phyloP scores from a whole-genome alignment of 2,113 vertebrate species.

The Ovis aries region DNA sequence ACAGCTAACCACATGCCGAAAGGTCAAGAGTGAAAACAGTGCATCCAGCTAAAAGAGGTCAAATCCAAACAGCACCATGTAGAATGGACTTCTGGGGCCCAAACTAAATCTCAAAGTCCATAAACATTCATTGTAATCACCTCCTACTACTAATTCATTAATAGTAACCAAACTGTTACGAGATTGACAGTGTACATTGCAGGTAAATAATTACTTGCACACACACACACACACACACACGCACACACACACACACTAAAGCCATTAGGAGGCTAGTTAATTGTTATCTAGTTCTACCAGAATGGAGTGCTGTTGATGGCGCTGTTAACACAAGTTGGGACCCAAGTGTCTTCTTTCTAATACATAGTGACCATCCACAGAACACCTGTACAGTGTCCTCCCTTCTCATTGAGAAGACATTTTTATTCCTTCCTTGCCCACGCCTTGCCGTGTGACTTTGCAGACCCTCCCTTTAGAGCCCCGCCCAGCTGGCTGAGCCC shows the following conservation, averaged over 20 bases:
- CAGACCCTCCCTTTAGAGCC: not conserved
- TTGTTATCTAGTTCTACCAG: not conserved
- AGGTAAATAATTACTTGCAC: not conserved
- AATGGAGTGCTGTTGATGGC: not conserved
- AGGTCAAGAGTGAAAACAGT: not conserved
- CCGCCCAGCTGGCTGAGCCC: no score
- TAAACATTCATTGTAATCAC: not conserved
- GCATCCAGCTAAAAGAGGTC: not conserved
- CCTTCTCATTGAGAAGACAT: not conserved
- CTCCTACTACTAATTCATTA: not conserved
- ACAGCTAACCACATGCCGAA: not conserved
- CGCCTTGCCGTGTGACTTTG: not conserved
- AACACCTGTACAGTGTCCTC: not conserved
- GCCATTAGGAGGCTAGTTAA: not conserved
- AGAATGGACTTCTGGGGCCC: not conserved
- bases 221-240: not conserved
- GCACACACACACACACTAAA: not conserved
- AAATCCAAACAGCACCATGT: not conserved
- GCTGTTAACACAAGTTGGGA: not conserved
- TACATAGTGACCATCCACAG: not conserved
- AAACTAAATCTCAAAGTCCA: not conserved
- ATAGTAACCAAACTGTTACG: not conserved
- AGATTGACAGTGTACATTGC: not conserved
- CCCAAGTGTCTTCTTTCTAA: not conserved
- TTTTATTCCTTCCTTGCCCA: not conserved